Evolutionary conservation across 2,888 invertebrate genomes (phyloP), one percentile per base, ranked within the genome.

Genomic region (Ariolimax columbianus): DNA sequence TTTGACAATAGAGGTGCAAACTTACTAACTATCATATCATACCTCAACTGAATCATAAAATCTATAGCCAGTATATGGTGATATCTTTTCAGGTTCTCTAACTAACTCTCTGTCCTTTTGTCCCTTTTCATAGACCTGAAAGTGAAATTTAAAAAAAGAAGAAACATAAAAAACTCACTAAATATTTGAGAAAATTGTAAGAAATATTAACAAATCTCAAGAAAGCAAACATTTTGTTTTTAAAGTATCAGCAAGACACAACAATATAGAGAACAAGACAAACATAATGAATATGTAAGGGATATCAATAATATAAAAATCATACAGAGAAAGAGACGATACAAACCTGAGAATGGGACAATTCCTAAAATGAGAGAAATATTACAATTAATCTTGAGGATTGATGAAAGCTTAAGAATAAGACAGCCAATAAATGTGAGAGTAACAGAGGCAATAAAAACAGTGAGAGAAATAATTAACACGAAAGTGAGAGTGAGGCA

Each of bases 31-130:
- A 23, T 23, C 38, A 87, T 86, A n/a, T 40, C 17, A 63, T 85
- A 91, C 91, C 88, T 89, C 83, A 63, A 91, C 91, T 47, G 91
- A 91, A 83, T 91, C 91, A 87, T 91, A 91, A 66, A 88, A 91
- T 70, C 89, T 89, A 87, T 89, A 89, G 26, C 91, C 90, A 59
- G 86, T 86, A 47, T 82, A 86, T 6, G 82, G 85, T 26, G 83
- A 83, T 47, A 87, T 88, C 82, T 91, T 91, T 66, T 89, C 89
- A 75, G 92, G 92, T 82, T 91, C 92, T 77, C 91, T 85, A 51
- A 87, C 88, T 75, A 91, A 80, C 23, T 80, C 70, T 23, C 84
- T 88, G 66, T 91, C 90, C 86, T 88, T 89, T 33, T 86, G 80
- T 23, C 90, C 90, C 38, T 85, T 81, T 51, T 85, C 83, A 80